phyloP scores from a whole-genome alignment of 2,888 invertebrate genomes.

The Julus scanicus region DNA sequence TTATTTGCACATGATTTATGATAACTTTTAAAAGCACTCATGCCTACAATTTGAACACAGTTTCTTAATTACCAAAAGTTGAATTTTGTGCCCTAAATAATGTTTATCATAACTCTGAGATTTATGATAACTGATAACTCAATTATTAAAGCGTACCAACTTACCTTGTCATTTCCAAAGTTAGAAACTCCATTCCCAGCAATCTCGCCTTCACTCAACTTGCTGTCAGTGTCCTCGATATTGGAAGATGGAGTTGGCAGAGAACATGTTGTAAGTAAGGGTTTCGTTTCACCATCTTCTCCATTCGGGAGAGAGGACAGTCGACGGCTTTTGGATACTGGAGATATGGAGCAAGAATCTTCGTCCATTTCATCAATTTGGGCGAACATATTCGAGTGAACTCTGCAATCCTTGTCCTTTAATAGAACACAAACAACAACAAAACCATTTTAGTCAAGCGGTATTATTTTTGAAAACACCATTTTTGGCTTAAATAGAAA shows the following conservation, averaged over 20 bases:
- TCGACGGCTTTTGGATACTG: constrained; percentile 30
- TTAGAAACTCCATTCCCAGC: not conserved
- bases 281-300: constrained; percentile 54
- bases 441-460: not conserved
- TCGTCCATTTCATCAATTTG: constrained; percentile 56
- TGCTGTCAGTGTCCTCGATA: constrained; percentile 40
- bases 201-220: constrained; percentile 36
- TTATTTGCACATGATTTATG: not conserved
- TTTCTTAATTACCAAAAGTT: too few species aligned
- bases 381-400: constrained; percentile 53
- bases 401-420: constrained; percentile 51
- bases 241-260: constrained; percentile 48
- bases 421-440: not conserved
- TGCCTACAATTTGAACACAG: not conserved
- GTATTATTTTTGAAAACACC: not conserved
- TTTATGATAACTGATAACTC: too few species aligned
- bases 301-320: constrained; percentile 25
- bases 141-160: not conserved
- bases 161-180: not conserved
- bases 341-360: constrained; percentile 47
- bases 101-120: not conserved
- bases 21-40: not conserved
- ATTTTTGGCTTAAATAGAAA: not conserved
- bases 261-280: constrained; percentile 50
- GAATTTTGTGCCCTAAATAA: too few species aligned